A percentile compares a stretch with the other conserved stretches of the same genome.
Evolutionary conservation across 1,140 invertebrate genomes (phyloP).

Genomic region (Drosophila kanapiae): DNA sequence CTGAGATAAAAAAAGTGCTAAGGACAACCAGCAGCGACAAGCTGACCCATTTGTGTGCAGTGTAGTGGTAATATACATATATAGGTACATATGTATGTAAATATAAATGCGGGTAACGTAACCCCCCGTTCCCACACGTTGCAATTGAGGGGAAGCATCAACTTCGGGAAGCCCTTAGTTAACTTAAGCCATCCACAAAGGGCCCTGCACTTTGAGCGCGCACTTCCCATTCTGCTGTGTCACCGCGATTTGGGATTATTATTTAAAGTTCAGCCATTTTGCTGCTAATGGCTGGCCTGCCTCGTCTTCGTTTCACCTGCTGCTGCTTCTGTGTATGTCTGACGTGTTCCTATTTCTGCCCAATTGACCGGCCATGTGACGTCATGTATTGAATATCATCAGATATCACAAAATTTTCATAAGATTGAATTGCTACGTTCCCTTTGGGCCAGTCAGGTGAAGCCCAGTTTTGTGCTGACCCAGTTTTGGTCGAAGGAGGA

Average conservation of each 20-base stretch:
- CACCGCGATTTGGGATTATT: slow-evolving; percentile 11
- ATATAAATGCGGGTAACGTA: slow-evolving; percentile 19
- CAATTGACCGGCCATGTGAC: slow-evolving; percentile 19
- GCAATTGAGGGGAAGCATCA: neutral
- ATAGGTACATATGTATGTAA: too few species aligned
- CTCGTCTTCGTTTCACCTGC: slow-evolving; percentile 3
- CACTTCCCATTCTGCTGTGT: slow-evolving; percentile 1
- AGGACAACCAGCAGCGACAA: neutral
- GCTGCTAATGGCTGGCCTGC: neutral
- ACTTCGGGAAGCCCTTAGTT: slow-evolving; percentile 7
- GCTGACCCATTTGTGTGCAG: neutral
- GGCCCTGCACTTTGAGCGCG: slow-evolving; percentile 41
- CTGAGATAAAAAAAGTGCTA: slow-evolving; percentile 11
- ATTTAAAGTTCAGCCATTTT: slow-evolving; percentile 28
- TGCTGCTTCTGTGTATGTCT: slow-evolving; percentile 17
- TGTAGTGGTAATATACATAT: neutral
- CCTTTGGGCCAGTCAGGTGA: neutral
- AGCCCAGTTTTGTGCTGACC: slow-evolving; percentile 12
- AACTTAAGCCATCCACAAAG: neutral
- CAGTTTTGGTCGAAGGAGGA: slow-evolving; percentile 16
- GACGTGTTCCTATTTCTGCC: slow-evolving; percentile 32
- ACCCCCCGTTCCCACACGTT: neutral
- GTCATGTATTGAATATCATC: slow-evolving; percentile 17
- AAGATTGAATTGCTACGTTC: neutral
- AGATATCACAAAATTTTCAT: neutral